phyloP scores from a whole-genome alignment of 2,113 vertebrate species.

The Bagarius yarrelli region DNA sequence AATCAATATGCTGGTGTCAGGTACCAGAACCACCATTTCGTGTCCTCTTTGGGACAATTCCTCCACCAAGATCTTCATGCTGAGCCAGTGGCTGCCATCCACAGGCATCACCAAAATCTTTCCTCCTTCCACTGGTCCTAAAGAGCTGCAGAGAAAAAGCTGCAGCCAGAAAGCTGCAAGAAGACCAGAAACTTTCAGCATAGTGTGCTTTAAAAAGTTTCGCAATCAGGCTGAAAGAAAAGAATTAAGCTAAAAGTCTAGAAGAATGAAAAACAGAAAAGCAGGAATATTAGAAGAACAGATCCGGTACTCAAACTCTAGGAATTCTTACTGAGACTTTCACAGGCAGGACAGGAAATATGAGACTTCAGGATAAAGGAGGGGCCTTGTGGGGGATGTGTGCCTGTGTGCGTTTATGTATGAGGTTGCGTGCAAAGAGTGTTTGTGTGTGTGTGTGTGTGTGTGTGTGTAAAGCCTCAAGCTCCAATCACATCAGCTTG shows the following conservation, averaged over 20 bases:
- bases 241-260: background rate
- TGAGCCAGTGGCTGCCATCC: conserved; percentile 86
- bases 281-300: background rate
- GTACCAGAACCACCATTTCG: conserved; percentile 70
- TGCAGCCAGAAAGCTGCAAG: conserved; percentile 50
- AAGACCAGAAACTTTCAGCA: background rate
- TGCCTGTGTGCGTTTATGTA: background rate
- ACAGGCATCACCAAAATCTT: conserved; percentile 78
- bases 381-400: conserved; percentile 28
- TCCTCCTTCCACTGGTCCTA: conserved; percentile 57
- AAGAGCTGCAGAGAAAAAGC: conserved; percentile 56
- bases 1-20: conserved; percentile 71
- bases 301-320: background rate
- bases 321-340: background rate
- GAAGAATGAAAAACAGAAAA: no score
- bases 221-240: background rate
- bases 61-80: conserved; percentile 75
- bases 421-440: background rate
- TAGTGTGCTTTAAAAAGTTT: background rate
- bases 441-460: background rate
- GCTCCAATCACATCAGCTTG: background rate
- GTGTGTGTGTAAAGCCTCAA: background rate
- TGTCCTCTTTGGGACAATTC: conserved; percentile 73
- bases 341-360: conserved; percentile 5
- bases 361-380: background rate